Percentiles rank a stretch among this genome's conserved stretches.
These are phyloP conservation scores for Cottus gobio DNA, from an alignment of 2,113 vertebrate genomes.

Conservation along the genomic window DNA sequence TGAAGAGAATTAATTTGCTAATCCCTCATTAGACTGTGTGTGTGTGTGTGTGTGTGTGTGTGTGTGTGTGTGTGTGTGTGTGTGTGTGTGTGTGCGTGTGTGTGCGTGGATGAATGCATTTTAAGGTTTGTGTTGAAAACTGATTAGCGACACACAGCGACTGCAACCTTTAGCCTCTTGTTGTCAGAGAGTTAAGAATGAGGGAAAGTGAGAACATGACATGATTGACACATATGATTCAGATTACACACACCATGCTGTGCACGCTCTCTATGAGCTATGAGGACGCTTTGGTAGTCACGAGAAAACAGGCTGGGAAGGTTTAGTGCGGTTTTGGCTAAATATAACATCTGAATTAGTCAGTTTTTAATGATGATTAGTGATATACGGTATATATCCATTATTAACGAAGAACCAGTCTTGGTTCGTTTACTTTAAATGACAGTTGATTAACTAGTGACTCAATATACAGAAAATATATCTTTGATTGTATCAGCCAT, in stretches of 20 bases:
- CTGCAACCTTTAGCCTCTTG: constrained; percentile 16
- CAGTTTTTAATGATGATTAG: background rate
- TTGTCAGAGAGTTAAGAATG: background rate
- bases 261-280: background rate
- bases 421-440: background rate
- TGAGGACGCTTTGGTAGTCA: background rate
- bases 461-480: background rate
- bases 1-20: constrained; percentile 78
- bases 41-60: constrained; percentile 14
- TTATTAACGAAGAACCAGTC: background rate
- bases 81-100: constrained; percentile 22
- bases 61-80: constrained; percentile 6
- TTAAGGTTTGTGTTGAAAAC: constrained; percentile 42
- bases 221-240: constrained; percentile 32
- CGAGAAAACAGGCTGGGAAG: background rate
- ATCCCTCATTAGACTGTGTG: constrained; percentile 70
- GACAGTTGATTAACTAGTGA: background rate
- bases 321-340: background rate
- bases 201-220: constrained; percentile 3
- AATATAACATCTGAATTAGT: background rate
- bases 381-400: background rate
- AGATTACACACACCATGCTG: background rate
- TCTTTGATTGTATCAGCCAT: background rate
- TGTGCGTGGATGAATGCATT: constrained; percentile 32
- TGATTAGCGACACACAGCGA: constrained; percentile 28